These are phyloP conservation scores for Rhopalosiphum maidis DNA, from an alignment of 1,140 invertebrate species.

Conservation along the genomic window DNA sequence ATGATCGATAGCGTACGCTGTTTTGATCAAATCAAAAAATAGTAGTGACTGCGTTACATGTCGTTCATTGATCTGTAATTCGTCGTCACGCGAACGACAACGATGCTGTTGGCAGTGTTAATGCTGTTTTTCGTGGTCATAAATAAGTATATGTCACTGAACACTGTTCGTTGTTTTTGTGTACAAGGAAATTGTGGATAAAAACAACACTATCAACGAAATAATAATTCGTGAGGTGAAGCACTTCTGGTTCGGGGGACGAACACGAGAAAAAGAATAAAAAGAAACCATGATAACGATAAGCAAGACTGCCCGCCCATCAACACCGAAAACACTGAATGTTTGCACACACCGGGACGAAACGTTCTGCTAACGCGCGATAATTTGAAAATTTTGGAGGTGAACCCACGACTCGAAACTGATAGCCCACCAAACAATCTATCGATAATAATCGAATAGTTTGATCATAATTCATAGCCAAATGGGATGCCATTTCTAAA, in stretches of 20 bases:
- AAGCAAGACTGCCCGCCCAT: background rate
- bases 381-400: background rate
- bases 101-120: too few relatives aligned
- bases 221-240: background rate
- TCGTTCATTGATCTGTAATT: background rate
- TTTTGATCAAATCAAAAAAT: background rate
- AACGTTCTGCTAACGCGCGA: background rate
- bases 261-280: background rate
- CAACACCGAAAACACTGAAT: background rate
- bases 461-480: too few relatives aligned
- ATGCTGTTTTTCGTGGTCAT: background rate
- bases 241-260: background rate
- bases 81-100: background rate
- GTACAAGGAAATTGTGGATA: background rate
- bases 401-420: background rate
- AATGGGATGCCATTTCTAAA: too few relatives aligned
- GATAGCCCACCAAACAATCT: too few relatives aligned
- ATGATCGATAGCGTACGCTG: background rate
- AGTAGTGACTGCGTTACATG: background rate
- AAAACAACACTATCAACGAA: background rate
- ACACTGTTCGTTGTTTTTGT: background rate
- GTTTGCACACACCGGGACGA: background rate
- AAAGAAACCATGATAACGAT: background rate
- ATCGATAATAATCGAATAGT: too few relatives aligned
- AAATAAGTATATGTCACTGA: too few relatives aligned